These are phyloP conservation scores for Merodon equestris DNA, from an alignment of 2,888 invertebrate species.

Conservation along the genomic window DNA sequence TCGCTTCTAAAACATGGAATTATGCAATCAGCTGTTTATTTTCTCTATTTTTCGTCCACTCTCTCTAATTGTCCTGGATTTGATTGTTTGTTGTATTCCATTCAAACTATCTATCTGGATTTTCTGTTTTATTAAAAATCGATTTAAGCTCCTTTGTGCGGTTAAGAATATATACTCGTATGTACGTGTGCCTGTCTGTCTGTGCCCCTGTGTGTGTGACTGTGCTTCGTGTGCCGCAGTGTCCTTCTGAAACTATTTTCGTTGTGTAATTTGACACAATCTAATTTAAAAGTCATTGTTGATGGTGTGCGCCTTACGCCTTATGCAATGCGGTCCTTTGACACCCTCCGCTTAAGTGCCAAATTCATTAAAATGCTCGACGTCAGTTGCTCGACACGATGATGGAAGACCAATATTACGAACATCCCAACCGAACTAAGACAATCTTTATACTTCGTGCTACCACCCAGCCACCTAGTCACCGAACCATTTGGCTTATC, in stretches of 20 bases:
- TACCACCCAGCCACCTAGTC: too few species aligned
- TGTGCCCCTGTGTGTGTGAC: slow-evolving; percentile 37
- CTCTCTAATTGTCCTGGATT: slow-evolving; percentile 49
- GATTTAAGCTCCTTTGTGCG: slow-evolving; percentile 47
- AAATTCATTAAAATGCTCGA: slow-evolving; percentile 11
- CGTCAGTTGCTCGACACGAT: too few species aligned
- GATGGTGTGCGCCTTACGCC: slow-evolving; percentile 12
- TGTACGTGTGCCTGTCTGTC: too few species aligned
- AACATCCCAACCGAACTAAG: too few species aligned
- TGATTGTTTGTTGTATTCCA: slow-evolving; percentile 29
- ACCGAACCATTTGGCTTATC: background rate
- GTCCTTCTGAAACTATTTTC: slow-evolving; percentile 59
- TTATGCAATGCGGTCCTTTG: slow-evolving; percentile 56
- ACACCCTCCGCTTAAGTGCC: slow-evolving; percentile 22
- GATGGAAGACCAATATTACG: too few species aligned
- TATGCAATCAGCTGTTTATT: slow-evolving; percentile 65
- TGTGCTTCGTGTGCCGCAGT: slow-evolving; percentile 64
- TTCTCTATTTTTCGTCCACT: too few species aligned
- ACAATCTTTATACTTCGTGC: too few species aligned
- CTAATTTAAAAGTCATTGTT: slow-evolving; percentile 43
- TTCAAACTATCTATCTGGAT: too few species aligned
- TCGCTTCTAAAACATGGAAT: slow-evolving; percentile 33
- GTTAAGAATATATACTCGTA: too few species aligned
- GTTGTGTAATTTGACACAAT: slow-evolving; percentile 65
- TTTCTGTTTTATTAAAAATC: slow-evolving; percentile 53